Conservation (phyloP, 2,888 invertebrate genomes). For the Alsophila aescularia region DNA sequence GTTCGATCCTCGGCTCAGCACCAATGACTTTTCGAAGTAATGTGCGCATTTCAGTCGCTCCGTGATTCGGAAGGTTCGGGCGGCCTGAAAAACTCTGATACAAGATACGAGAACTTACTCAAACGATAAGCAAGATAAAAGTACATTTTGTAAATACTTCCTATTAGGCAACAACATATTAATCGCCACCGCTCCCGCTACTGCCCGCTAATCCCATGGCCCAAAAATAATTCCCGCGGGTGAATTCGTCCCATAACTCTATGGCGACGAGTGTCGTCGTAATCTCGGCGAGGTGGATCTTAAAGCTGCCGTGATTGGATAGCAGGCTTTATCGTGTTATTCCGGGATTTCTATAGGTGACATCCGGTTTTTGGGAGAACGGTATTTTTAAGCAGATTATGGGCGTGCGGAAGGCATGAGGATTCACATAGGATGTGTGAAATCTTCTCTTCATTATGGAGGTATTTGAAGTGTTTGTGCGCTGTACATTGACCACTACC, state of each 20-base stretch:
- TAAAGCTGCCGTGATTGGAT: constrained; percentile 70
- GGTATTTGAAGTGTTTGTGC: not conserved
- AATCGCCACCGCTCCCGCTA: not conserved
- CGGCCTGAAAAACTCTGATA: no score
- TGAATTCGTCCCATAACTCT: constrained; percentile 70
- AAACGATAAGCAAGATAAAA: no score
- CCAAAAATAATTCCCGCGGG: constrained; percentile 59
- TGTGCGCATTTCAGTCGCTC: no score
- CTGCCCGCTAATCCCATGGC: constrained; percentile 44
- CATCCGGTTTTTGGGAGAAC: constrained; percentile 22
- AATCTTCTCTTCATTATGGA: not conserved
- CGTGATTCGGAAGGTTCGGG: no score
- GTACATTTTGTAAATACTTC: no score
- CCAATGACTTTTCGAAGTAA: no score
- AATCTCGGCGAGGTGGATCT: constrained; percentile 69
- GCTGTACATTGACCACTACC: no score
- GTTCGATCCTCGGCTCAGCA: no score
- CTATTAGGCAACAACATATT: no score
- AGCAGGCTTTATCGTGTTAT: constrained; percentile 61
- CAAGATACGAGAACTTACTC: no score
- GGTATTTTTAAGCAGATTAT: constrained; percentile 18
- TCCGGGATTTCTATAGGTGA: constrained; percentile 34
- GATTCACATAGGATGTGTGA: not conserved
- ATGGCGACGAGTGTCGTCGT: constrained; percentile 48
- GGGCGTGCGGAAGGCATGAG: not conserved